phyloP scores from a whole-genome alignment of 2,797 vertebrate species.

The Sebastes reedi region DNA sequence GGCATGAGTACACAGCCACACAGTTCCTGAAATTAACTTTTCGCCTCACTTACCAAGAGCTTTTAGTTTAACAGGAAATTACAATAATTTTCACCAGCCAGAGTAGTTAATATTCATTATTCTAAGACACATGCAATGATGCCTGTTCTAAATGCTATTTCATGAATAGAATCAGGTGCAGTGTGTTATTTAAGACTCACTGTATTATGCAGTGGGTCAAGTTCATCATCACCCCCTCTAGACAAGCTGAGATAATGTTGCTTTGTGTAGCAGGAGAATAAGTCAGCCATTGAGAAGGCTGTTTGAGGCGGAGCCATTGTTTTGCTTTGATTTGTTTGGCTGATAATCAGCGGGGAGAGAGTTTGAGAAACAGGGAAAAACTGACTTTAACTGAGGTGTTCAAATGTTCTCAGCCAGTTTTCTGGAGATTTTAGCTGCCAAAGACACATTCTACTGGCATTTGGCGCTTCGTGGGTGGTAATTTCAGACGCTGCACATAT shows the following conservation, averaged over 20 bases:
- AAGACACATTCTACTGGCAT: slow-evolving; percentile 7
- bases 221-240: slow-evolving; percentile 6
- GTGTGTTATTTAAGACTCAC: background rate
- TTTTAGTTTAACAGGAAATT: slow-evolving; percentile 27
- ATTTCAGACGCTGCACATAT: slow-evolving; percentile 22
- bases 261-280: background rate
- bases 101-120: slow-evolving; percentile 26
- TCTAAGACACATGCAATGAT: slow-evolving; percentile 1
- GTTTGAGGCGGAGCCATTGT: background rate
- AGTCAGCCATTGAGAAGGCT: background rate
- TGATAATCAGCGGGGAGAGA: background rate
- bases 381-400: slow-evolving; percentile 1
- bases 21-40: slow-evolving; percentile 23
- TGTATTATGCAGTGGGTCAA: slow-evolving; percentile 5
- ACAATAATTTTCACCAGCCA: slow-evolving; percentile 8
- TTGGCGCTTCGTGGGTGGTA: slow-evolving; percentile 13
- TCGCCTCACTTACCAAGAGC: slow-evolving; percentile 8
- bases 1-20: background rate
- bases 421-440: slow-evolving; percentile 9
- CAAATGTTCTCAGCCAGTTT: background rate
- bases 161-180: slow-evolving; percentile 2
- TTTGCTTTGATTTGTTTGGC: slow-evolving; percentile 11
- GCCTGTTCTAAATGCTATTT: background rate
- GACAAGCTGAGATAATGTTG: background rate
- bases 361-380: background rate